Percentiles rank a stretch among this genome's conserved stretches.
Evolutionary conservation across 2,797 vertebrate genomes (phyloP).

Genomic region (Bradypodion ventrale): DNA sequence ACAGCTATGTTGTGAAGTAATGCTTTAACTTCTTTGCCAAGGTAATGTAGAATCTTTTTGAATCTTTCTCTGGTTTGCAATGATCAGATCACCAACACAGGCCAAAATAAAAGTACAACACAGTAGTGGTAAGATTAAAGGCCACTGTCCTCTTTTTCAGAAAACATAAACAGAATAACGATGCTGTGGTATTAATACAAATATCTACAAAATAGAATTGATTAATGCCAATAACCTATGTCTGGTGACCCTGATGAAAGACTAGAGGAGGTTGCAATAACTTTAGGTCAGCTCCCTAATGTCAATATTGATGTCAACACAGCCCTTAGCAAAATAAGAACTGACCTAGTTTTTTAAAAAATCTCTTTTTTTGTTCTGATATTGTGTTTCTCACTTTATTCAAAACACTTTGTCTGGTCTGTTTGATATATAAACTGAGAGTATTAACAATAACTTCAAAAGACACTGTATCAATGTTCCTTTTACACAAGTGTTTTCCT

Average conservation of each 20-base stretch:
- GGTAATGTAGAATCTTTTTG: no score
- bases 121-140: neutral
- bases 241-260: neutral
- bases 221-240: neutral
- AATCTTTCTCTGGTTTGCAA: no score
- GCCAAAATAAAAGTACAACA: no score
- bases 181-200: neutral
- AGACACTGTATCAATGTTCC: neutral
- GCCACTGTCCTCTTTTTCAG: neutral
- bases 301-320: neutral
- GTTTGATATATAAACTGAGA: neutral
- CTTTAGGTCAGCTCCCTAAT: neutral
- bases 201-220: neutral
- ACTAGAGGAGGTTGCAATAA: neutral
- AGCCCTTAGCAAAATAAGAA: neutral
- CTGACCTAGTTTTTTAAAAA: neutral
- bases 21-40: no score
- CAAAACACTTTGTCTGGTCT: neutral
- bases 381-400: neutral
- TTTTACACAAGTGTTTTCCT: neutral
- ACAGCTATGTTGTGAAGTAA: no score
- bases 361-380: neutral
- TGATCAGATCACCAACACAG: no score
- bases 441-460: slow-evolving; percentile 1
- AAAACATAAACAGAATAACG: neutral